Evolutionary conservation across 2,797 vertebrate species (phyloP), one percentile per base, ranked within the genome.

Genomic region (Oophaga sylvatica): DNA sequence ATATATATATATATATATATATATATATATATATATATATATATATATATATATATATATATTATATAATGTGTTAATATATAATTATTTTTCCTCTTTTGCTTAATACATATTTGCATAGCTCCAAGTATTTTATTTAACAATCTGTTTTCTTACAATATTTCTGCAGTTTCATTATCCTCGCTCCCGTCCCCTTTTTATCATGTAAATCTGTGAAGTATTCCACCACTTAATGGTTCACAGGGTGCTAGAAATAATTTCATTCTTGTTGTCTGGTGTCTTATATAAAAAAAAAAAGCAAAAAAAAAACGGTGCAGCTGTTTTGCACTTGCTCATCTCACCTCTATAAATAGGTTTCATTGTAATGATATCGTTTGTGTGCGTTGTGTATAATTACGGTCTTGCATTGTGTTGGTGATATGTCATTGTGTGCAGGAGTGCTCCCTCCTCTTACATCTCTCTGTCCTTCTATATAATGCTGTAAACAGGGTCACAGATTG

Each of bases 191-290:
- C 16, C 20, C 0, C 4, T 71, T 22, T 53, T 31, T 71, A 57
- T 35, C 20, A 73, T 53, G 65, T 7, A 57, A 45, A 75, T 75
- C 22, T 70, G 70, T 76, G 29, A 63, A 84, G 59, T 84, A 48
- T 75, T 22, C 57, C 59, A n/a, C 70, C 73, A 19, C 62, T 26
- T 84, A 15, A 11, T 45, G 29, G 57, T 11, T 59, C 16, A 35
- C 29, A 10, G 5, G 0, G n/a, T 53, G 8, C n/a, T 59, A 17
- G 15, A 16, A 45, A 73, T 17, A 60, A 6, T 41, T 77, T 85
- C 48, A 2, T 53, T 65, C 1, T 84, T 6, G 71, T 11, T 60
- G 13, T 20, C 12, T 45, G 48, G 48, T n/a, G 71, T 76, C 53
- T 83, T 31, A 22, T 16, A n/a, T n/a, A n/a, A n/a, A n/a, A 31